A percentile compares a stretch with the other conserved stretches of the same genome.
Evolutionary conservation across 2,888 invertebrate species (phyloP).

Genomic region (Drosophila bunnanda): DNA sequence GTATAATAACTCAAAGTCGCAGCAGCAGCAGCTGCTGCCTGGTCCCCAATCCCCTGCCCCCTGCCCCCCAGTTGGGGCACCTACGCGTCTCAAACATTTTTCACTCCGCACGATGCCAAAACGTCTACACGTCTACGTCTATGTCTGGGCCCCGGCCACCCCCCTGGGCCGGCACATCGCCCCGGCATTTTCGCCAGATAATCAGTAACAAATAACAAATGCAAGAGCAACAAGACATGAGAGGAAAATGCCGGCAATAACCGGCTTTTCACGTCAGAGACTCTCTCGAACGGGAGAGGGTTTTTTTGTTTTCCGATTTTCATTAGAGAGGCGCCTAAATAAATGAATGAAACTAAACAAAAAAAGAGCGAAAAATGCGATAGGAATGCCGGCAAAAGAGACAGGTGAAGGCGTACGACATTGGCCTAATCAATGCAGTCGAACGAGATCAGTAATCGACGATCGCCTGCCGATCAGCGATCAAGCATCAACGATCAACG

Average conservation of each 20-base stretch:
- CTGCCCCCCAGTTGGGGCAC: constrained; percentile 45
- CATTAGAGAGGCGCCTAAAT: constrained; percentile 54
- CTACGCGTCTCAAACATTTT: constrained; percentile 54
- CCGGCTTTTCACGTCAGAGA: constrained; percentile 56
- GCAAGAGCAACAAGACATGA: constrained; percentile 48
- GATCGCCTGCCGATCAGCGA: constrained; percentile 28
- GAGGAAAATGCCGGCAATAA: constrained; percentile 73
- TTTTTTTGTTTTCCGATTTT: constrained; percentile 43
- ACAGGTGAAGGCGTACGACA: constrained; percentile 71
- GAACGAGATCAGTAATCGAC: constrained; percentile 63
- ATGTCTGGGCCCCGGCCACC: constrained; percentile 12
- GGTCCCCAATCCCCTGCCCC: constrained; percentile 7
- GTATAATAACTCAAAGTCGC: constrained; percentile 51
- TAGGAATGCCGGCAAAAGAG: constrained; percentile 57
- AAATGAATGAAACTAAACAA: constrained; percentile 38
- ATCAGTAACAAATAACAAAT: constrained; percentile 47
- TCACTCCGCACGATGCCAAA: constrained; percentile 56
- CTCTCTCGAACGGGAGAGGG: constrained; percentile 30
- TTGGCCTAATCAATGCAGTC: constrained; percentile 63
- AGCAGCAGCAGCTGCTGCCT: constrained; percentile 38
- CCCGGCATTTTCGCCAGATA: constrained; percentile 44
- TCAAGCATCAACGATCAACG: constrained; percentile 15
- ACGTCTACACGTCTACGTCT: constrained; percentile 52
- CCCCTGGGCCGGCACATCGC: constrained; percentile 16
- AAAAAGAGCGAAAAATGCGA: constrained; percentile 57